Conservation (phyloP, 1,140 invertebrate species). For the Drosophila ananassae region DNA sequence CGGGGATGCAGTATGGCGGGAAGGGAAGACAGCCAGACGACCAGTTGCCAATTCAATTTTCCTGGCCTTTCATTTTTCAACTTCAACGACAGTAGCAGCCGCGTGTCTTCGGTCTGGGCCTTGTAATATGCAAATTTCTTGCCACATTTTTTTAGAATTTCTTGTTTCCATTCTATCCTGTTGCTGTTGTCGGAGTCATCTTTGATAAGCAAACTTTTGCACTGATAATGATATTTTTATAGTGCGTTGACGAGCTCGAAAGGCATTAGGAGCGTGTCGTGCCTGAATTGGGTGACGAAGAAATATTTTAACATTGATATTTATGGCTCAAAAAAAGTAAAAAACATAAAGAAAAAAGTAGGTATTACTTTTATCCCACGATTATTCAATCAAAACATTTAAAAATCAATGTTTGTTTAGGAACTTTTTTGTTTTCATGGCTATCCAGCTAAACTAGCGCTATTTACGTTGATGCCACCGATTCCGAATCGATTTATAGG, state of each 20-base stretch:
- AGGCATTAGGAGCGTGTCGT: slow-evolving; percentile 41
- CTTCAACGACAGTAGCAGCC: slow-evolving; percentile 66
- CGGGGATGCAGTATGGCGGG: slow-evolving; percentile 1
- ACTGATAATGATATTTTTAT: slow-evolving; percentile 82
- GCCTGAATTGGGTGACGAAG: not conserved
- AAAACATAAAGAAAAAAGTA: not conserved
- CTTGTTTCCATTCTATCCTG: slow-evolving; percentile 41
- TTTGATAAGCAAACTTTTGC: slow-evolving; percentile 74
- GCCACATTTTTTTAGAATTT: slow-evolving; percentile 43
- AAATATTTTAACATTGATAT: not conserved
- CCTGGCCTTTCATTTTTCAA: slow-evolving; percentile 73
- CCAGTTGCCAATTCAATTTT: slow-evolving; percentile 75
- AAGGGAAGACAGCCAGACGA: slow-evolving; percentile 25
- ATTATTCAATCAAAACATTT: slow-evolving; percentile 3
- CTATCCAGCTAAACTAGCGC: slow-evolving; percentile 42
- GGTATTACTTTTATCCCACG: not conserved
- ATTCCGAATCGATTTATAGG: slow-evolving; percentile 75
- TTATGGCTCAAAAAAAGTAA: no score
- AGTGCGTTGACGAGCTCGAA: slow-evolving; percentile 76
- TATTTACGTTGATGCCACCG: slow-evolving; percentile 60
- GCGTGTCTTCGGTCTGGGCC: slow-evolving; percentile 45
- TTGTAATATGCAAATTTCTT: slow-evolving; percentile 77
- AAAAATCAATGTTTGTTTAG: not conserved
- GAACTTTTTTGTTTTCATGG: slow-evolving; percentile 38
- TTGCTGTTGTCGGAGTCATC: slow-evolving; percentile 44